phyloP scores from a whole-genome alignment of 1,140 invertebrate genomes.

The Bombus huntii region DNA sequence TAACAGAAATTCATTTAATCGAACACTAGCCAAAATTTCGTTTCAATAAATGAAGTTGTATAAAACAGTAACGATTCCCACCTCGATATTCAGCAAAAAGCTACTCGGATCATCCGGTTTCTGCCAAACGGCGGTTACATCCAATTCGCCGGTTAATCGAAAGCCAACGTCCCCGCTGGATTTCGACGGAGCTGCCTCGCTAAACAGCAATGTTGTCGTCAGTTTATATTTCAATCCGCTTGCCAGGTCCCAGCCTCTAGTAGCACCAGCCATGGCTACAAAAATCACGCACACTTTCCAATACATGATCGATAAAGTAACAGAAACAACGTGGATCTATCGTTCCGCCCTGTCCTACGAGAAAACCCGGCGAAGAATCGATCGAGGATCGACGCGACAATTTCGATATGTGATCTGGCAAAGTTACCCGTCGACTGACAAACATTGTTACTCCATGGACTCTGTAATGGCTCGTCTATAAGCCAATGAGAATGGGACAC shows the following conservation, averaged over 20 bases:
- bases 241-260: conserved; percentile 75
- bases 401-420: conserved; percentile 62
- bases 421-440: conserved; percentile 75
- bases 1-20: background rate
- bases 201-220: conserved; percentile 82
- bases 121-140: conserved; percentile 83
- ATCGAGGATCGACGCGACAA: background rate
- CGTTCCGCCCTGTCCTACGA: background rate
- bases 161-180: conserved; percentile 85
- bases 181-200: conserved; percentile 77
- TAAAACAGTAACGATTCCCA: conserved; percentile 36
- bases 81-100: conserved; percentile 81
- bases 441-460: conserved; percentile 43
- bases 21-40: background rate
- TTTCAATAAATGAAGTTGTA: background rate
- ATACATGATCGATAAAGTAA: conserved; percentile 22
- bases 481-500: conserved; percentile 24
- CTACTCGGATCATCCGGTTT: conserved; percentile 78
- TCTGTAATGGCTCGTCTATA: conserved; percentile 36
- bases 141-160: conserved; percentile 81
- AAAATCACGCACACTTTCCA: conserved; percentile 69
- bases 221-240: conserved; percentile 79
- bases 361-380: background rate
- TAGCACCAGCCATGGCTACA: conserved; percentile 73
- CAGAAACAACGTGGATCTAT: background rate